phyloP scores from a whole-genome alignment of 2,113 vertebrate genomes.

The Setophaga petechia region DNA sequence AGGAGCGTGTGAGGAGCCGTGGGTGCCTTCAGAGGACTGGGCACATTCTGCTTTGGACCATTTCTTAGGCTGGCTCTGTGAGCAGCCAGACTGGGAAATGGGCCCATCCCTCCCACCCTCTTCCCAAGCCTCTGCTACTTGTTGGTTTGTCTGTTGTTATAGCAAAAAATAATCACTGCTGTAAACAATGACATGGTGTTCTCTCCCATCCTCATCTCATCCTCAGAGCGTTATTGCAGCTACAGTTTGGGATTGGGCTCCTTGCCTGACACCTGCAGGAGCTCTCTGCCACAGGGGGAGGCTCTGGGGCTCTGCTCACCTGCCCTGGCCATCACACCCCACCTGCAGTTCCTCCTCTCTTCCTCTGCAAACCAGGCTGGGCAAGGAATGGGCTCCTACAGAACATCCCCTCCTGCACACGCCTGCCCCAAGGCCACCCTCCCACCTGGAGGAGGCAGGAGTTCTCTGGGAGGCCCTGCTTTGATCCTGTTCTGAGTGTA shows the following conservation, averaged over 20 bases:
- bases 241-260: neutral
- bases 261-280: neutral
- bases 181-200: neutral
- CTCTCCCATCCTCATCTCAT: neutral
- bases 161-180: neutral
- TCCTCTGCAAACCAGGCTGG: neutral
- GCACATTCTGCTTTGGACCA: neutral
- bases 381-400: neutral
- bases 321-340: neutral
- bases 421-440: neutral
- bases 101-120: neutral
- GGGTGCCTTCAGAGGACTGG: neutral
- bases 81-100: neutral
- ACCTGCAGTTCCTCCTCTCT: neutral
- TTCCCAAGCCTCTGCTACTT: neutral
- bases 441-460: neutral
- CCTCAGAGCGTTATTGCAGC: neutral
- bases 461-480: neutral
- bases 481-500: neutral
- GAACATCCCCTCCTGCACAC: neutral
- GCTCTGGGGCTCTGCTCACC: neutral
- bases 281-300: neutral
- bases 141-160: conserved; percentile 16
- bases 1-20: neutral
- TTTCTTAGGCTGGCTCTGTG: neutral